These are phyloP conservation scores for Perccottus glenii DNA, from an alignment of 2,113 vertebrate species.

Conservation along the genomic window DNA sequence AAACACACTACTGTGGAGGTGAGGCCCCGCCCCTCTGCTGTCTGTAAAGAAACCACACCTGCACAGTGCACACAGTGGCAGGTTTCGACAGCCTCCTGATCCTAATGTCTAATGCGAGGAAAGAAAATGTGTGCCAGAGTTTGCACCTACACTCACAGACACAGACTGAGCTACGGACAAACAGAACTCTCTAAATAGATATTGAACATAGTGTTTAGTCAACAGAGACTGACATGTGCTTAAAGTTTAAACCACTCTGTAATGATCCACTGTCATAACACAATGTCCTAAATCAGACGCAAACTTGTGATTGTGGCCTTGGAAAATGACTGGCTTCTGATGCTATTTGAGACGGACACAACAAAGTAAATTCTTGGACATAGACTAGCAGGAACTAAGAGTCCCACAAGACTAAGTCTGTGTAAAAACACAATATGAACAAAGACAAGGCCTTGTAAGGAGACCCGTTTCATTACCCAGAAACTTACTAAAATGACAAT, in stretches of 20 bases:
- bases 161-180: constrained; percentile 16
- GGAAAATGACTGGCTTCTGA: constrained; percentile 49
- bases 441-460: constrained; percentile 49
- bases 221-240: neutral
- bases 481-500: constrained; percentile 31
- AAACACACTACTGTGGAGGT: constrained; percentile 24
- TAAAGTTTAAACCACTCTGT: constrained; percentile 25
- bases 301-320: constrained; percentile 56
- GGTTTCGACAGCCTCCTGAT: constrained; percentile 62
- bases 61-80: constrained; percentile 48
- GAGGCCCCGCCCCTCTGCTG: constrained; percentile 44
- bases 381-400: constrained; percentile 10
- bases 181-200: neutral
- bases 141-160: constrained; percentile 22
- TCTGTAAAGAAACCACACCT: constrained; percentile 61
- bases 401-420: constrained; percentile 22
- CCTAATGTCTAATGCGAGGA: constrained; percentile 32
- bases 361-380: constrained; percentile 34
- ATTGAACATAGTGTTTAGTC: neutral
- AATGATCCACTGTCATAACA: constrained; percentile 40
- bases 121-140: constrained; percentile 7
- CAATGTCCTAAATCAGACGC: constrained; percentile 50
- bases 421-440: constrained; percentile 34
- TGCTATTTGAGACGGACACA: constrained; percentile 35
- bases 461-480: constrained; percentile 33